Evolutionary conservation across 1,140 invertebrate species (phyloP).

Genomic region (Sitodiplosis mosellana): DNA sequence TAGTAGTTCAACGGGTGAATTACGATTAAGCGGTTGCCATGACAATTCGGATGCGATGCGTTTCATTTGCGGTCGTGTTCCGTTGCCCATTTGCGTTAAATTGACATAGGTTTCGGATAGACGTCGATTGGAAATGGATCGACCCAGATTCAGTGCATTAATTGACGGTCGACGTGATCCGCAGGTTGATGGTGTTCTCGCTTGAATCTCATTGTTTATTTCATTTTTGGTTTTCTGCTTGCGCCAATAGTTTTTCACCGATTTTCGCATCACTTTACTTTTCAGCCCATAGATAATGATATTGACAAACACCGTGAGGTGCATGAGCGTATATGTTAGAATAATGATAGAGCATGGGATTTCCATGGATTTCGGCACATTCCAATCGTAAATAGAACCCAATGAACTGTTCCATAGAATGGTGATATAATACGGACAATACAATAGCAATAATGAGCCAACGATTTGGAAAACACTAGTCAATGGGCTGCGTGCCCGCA

Average conservation of each 20-base stretch:
- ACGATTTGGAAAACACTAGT: slow-evolving; percentile 50
- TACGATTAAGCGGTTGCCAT: not conserved
- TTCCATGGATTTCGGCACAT: not conserved
- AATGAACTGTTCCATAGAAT: slow-evolving; percentile 46
- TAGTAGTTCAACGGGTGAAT: not conserved
- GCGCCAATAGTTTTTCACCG: slow-evolving; percentile 59
- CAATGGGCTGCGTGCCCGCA: slow-evolving; percentile 42
- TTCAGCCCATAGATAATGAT: slow-evolving; percentile 59
- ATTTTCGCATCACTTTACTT: slow-evolving; percentile 45
- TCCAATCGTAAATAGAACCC: slow-evolving; percentile 10
- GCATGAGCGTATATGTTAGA: slow-evolving; percentile 26
- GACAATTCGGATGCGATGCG: not conserved
- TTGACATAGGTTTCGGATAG: slow-evolving; percentile 44
- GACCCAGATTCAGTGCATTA: slow-evolving; percentile 39
- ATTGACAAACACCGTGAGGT: slow-evolving; percentile 50
- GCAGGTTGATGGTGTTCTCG: slow-evolving; percentile 52
- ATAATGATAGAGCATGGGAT: not conserved
- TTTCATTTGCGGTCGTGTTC: not conserved
- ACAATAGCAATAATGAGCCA: slow-evolving; percentile 48
- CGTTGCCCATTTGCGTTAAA: slow-evolving; percentile 10
- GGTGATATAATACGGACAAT: slow-evolving; percentile 51
- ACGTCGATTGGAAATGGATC: slow-evolving; percentile 36
- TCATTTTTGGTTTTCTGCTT: slow-evolving; percentile 62
- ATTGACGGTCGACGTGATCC: slow-evolving; percentile 52
- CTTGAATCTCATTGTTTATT: slow-evolving; percentile 58